Evolutionary conservation across 2,888 invertebrate genomes (phyloP), one percentile per base, ranked within the genome.

Genomic region (Trichogramma dendrolimi): DNA sequence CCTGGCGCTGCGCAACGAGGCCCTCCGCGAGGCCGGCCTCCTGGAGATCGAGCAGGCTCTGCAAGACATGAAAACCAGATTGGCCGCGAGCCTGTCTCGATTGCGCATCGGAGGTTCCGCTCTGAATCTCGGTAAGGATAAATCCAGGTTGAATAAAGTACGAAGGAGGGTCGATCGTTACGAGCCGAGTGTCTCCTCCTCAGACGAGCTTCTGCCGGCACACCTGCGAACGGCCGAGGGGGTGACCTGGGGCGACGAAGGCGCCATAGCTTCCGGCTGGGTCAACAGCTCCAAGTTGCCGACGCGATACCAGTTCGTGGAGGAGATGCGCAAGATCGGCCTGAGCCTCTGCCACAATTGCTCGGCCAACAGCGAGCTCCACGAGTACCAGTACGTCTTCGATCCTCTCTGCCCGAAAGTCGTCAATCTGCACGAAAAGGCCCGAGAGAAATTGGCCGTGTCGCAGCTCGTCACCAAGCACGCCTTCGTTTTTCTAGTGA

Each of bases 81-180:
- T 92, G 44, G 90, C 91, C 0, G 92, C 92, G 0, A 87, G 91
- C 0, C 83, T 92, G 49, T 87, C 92, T 0, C 83, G 91, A 65
- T 83, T 92, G 67, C 82, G 91, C 10, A 92, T 92, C 40, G 85
- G 87, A 70, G 86, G 87, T 70, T 87, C 86, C 53, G 92, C 92
- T 0, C 83, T 89, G 42, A 81, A 77, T 75, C 82, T 86, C 72
- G 81, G 80, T 77, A 64, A 62, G 10, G 49, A 59, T 60, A 14
- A 48, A 39, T 6, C 50, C 39, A 57, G 57, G 50, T 56, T 39
- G 11, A 47, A 54, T 27, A 27, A 27, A 27, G 27, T 2, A 27
- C 27, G 27, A 27, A 27, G 14, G 14, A 59, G 14, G 46, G 77
- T 14, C 14, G 27, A 27, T 27, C 27, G 27, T 27, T 27, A 27